Evolutionary conservation across 2,888 invertebrate species (phyloP).

Genomic region (Acheta domesticus): DNA sequence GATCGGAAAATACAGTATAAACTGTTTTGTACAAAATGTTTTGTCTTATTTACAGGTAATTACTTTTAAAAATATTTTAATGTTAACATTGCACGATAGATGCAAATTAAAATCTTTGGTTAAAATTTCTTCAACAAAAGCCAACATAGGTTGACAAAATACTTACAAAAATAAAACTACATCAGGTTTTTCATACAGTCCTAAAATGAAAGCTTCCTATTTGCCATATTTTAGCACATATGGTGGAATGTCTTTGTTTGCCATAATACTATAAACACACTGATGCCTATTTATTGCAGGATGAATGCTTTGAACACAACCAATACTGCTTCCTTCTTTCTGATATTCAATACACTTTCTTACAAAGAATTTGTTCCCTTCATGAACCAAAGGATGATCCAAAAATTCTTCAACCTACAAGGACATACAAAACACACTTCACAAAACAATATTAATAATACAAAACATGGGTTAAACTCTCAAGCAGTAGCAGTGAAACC

Average conservation of each 20-base stretch:
- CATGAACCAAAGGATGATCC: constrained; percentile 66
- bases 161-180: too few species aligned
- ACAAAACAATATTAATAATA: not conserved
- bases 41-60: too few species aligned
- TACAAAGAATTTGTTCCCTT: constrained; percentile 66
- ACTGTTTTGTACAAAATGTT: too few species aligned
- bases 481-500: too few species aligned
- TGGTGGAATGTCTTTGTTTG: not conserved
- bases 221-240: not conserved
- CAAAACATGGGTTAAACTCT: too few species aligned
- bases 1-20: too few species aligned
- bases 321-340: constrained; percentile 35
- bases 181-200: too few species aligned
- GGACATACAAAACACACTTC: not conserved
- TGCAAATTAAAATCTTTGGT: too few species aligned
- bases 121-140: too few species aligned
- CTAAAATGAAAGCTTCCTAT: not conserved
- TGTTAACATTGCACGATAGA: too few species aligned
- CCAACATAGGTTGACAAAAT: too few species aligned
- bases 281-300: constrained; percentile 51
- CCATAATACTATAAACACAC: constrained; percentile 41
- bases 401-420: constrained; percentile 60
- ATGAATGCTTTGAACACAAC: constrained; percentile 54
- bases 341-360: constrained; percentile 62
- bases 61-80: too few species aligned